Conservation (phyloP, 2,888 invertebrate genomes). For the Amphipoea lucens region DNA sequence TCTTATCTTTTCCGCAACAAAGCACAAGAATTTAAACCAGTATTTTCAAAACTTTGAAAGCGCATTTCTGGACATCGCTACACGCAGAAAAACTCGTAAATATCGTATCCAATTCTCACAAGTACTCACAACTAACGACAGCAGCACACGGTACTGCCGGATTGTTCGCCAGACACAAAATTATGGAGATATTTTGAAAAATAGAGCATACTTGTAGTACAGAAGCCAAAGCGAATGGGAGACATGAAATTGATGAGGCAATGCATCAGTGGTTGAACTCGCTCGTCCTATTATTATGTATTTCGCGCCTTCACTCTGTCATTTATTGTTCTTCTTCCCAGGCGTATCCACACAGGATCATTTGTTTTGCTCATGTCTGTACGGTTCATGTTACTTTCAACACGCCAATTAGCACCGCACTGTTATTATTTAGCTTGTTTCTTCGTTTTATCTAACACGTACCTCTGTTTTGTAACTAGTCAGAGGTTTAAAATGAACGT, state of each 20-base stretch:
- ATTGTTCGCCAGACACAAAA: slow-evolving; percentile 26
- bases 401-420: slow-evolving; percentile 49
- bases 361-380: slow-evolving; percentile 49
- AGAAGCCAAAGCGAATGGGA: slow-evolving; percentile 48
- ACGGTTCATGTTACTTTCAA: slow-evolving; percentile 50
- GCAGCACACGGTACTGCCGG: slow-evolving; percentile 7
- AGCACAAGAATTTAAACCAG: slow-evolving; percentile 10
- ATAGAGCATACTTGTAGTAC: slow-evolving; percentile 12
- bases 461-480: slow-evolving; percentile 20
- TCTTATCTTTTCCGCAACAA: slow-evolving; percentile 1
- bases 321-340: slow-evolving; percentile 68
- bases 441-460: slow-evolving; percentile 64
- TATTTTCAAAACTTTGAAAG: slow-evolving; percentile 30
- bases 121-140: slow-evolving; percentile 16
- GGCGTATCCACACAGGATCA: slow-evolving; percentile 50
- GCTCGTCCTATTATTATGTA: slow-evolving; percentile 73
- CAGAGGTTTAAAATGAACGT: slow-evolving; percentile 41
- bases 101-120: slow-evolving; percentile 7
- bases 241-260: slow-evolving; percentile 68
- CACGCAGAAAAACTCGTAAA: slow-evolving; percentile 15
- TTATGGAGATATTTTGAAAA: slow-evolving; percentile 24
- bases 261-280: slow-evolving; percentile 74
- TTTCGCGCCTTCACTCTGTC: slow-evolving; percentile 69
- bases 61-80: slow-evolving; percentile 20
- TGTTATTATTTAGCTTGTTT: slow-evolving; percentile 69